A percentile compares a stretch with the other conserved stretches of the same genome.
These are phyloP conservation scores for Tympanoctomys barrerae DNA, from an alignment of 2,797 vertebrate species.

Conservation along the genomic window DNA sequence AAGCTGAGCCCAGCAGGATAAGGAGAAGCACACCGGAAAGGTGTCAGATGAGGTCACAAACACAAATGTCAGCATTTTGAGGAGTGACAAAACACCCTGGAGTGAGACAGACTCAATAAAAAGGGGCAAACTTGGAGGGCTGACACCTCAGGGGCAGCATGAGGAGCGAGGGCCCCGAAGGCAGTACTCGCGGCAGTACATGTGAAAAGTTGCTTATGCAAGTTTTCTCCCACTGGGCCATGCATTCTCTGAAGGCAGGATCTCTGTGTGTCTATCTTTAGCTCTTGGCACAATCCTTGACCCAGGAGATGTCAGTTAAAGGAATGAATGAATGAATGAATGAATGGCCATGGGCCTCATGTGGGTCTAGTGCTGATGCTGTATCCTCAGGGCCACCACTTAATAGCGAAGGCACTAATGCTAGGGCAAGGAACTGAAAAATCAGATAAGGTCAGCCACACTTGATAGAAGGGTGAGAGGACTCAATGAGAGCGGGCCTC, in stretches of 20 bases:
- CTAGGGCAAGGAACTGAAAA: not conserved
- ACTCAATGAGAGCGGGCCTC: constrained; percentile 16
- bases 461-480: not conserved
- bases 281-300: not conserved
- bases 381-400: not conserved
- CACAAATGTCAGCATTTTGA: not conserved
- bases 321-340: not conserved
- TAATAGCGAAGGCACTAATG: not conserved
- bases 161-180: accelerated
- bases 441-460: not conserved
- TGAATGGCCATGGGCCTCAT: not conserved
- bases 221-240: not conserved
- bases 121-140: not conserved
- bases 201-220: not conserved
- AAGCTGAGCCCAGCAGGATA: not conserved
- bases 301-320: not conserved
- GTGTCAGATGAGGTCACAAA: constrained; percentile 24
- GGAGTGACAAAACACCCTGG: constrained; percentile 12
- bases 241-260: not conserved
- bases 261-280: not conserved
- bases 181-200: accelerated
- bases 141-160: not conserved
- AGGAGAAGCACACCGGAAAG: not conserved
- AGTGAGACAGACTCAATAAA: not conserved
- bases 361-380: not conserved